A percentile compares a stretch with the other conserved stretches of the same genome.
These are phyloP conservation scores for Leptopilina clavipes DNA, from an alignment of 1,140 invertebrate genomes.

Conservation along the genomic window DNA sequence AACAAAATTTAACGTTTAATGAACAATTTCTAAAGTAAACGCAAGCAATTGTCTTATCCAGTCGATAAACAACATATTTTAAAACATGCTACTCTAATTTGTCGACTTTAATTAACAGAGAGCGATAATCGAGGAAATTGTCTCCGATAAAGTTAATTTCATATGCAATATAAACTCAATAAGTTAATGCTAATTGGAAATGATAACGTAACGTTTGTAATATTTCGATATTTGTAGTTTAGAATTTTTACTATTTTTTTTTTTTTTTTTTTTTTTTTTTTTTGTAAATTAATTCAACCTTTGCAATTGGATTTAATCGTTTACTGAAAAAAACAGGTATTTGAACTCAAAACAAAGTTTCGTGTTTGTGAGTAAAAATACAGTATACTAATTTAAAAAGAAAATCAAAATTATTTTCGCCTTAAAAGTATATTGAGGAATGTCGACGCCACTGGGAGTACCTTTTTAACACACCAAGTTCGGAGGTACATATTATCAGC, in stretches of 20 bases:
- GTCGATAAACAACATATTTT: constrained; percentile 1
- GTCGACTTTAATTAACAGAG: constrained; percentile 10
- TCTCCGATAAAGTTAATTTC: background rate
- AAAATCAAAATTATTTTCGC: background rate
- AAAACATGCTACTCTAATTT: constrained; percentile 20
- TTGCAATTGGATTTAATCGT: no score
- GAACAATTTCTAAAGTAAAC: background rate
- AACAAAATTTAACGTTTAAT: background rate
- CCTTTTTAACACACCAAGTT: constrained; percentile 25
- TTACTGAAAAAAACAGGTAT: no score
- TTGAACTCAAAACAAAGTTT: background rate
- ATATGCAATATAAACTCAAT: background rate
- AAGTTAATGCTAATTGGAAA: constrained; percentile 12
- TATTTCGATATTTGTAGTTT: background rate
- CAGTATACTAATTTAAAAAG: background rate
- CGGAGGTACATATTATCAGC: constrained; percentile 30
- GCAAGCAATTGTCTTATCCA: background rate
- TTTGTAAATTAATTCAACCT: no score
- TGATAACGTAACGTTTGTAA: background rate
- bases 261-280: background rate
- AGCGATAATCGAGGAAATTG: background rate
- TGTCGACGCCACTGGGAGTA: constrained; percentile 27
- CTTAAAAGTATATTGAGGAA: background rate
- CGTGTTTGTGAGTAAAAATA: no score
- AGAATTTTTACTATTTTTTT: background rate